Percentiles rank a stretch among this genome's conserved stretches.
Evolutionary conservation across 2,888 invertebrate genomes (phyloP).

Genomic region (Nomada ruficornis): DNA sequence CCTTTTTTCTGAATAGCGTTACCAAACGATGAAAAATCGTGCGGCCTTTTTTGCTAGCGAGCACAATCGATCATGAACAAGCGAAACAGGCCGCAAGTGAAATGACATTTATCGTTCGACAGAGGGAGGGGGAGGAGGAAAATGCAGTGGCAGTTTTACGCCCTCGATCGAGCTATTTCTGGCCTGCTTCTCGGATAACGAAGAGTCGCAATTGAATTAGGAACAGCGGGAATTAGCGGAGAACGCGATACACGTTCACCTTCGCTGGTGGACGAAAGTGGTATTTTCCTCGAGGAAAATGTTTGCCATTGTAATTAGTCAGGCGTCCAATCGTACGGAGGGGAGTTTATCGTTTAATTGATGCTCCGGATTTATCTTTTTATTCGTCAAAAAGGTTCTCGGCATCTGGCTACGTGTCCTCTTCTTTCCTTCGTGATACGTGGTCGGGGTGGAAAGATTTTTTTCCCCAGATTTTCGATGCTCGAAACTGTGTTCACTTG

Average conservation of each 20-base stretch:
- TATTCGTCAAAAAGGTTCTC: not conserved
- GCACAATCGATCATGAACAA: conserved; percentile 20
- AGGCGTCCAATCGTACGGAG: not conserved
- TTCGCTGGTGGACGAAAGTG: not conserved
- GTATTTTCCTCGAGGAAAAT: not conserved
- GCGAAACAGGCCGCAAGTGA: conserved; percentile 18
- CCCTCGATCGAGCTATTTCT: conserved; percentile 49
- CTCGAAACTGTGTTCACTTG: not conserved
- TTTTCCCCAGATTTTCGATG: not conserved
- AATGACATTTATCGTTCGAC: conserved; percentile 18
- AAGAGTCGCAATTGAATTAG: conserved; percentile 52
- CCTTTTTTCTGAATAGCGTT: too few relatives aligned
- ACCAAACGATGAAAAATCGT: conserved; percentile 2
- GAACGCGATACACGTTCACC: conserved; percentile 26
- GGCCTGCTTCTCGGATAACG: conserved; percentile 46
- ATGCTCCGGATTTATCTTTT: not conserved
- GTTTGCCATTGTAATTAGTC: conserved; percentile 22
- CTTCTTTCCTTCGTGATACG: too few relatives aligned
- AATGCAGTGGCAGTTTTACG: conserved; percentile 38
- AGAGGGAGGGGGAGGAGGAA: not conserved
- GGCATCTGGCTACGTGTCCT: not conserved
- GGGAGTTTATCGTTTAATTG: conserved; percentile 33
- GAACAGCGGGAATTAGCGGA: conserved; percentile 31
- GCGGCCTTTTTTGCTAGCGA: not conserved
- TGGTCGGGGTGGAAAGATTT: not conserved